Evolutionary conservation across 2,888 invertebrate genomes (phyloP).

Genomic region (Selenia dentaria): DNA sequence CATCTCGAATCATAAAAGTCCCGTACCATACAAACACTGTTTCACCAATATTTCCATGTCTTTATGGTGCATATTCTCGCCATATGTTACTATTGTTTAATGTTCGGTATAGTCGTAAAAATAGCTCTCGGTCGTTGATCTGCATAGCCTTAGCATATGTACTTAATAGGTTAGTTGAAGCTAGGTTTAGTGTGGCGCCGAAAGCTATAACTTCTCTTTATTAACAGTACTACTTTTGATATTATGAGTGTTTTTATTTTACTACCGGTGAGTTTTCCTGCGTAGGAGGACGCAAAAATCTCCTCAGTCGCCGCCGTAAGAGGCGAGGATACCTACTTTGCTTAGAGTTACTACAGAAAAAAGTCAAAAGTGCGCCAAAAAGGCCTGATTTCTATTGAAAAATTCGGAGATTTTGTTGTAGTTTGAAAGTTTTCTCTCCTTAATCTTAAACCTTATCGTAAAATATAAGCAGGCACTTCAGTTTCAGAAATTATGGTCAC

Average conservation of each 20-base stretch:
- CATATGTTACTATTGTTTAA: conserved; percentile 40
- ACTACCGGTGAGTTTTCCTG: too few relatives aligned
- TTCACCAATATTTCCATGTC: conserved; percentile 26
- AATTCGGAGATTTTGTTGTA: too few relatives aligned
- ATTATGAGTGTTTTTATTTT: not conserved
- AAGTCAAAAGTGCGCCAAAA: too few relatives aligned
- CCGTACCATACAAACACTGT: conserved; percentile 18
- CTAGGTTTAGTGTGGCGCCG: conserved; percentile 9
- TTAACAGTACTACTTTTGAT: not conserved
- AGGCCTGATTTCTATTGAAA: too few relatives aligned
- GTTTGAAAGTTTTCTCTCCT: too few relatives aligned
- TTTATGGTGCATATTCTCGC: conserved; percentile 27
- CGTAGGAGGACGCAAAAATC: too few relatives aligned
- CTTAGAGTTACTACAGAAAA: too few relatives aligned
- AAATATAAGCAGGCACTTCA: too few relatives aligned
- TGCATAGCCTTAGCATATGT: conserved; percentile 29
- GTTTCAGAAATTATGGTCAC: too few relatives aligned
- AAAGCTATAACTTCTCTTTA: conserved; percentile 2
- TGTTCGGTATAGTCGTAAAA: conserved; percentile 40
- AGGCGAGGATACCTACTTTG: too few relatives aligned
- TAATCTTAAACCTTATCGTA: too few relatives aligned
- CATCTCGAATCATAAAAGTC: conserved; percentile 8
- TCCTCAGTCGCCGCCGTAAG: too few relatives aligned
- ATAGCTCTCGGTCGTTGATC: conserved; percentile 51
- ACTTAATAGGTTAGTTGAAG: not conserved